phyloP scores from a whole-genome alignment of 1,140 invertebrate species.

The Lordiphosa clarofinis region DNA sequence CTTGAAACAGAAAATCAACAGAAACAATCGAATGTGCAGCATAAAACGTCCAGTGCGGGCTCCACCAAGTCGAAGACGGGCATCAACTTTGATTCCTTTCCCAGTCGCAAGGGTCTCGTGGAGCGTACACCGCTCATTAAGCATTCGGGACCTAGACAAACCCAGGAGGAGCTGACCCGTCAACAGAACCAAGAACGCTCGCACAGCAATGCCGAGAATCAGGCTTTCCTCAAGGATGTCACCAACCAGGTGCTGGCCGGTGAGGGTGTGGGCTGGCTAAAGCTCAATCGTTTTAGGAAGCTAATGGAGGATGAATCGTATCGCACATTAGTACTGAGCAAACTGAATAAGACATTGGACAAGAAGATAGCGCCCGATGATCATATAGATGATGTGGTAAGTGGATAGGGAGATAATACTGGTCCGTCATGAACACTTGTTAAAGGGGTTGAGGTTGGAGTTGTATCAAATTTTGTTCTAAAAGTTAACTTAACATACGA shows the following conservation, averaged over 20 bases:
- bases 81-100: slow-evolving; percentile 88
- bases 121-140: slow-evolving; percentile 95
- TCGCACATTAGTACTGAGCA: slow-evolving; percentile 96
- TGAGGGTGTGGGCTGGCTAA: slow-evolving; percentile 98
- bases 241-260: slow-evolving; percentile 95
- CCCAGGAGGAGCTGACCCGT: slow-evolving; percentile 84
- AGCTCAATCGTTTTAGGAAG: slow-evolving; percentile 95
- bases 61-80: slow-evolving; percentile 81
- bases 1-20: slow-evolving; percentile 56
- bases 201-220: slow-evolving; percentile 91
- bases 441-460: no score
- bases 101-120: slow-evolving; percentile 90
- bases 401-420: no score
- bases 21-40: slow-evolving; percentile 46
- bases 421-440: no score
- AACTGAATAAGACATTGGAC: slow-evolving; percentile 96
- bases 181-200: slow-evolving; percentile 85
- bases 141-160: slow-evolving; percentile 85
- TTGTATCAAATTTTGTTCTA: no score
- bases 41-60: slow-evolving; percentile 63
- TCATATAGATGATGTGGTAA: slow-evolving; percentile 98
- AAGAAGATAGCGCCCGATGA: slow-evolving; percentile 96
- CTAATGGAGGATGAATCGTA: slow-evolving; percentile 99
- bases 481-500: no score
- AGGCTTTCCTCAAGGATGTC: slow-evolving; percentile 92